Evolutionary conservation across 2,113 vertebrate species (phyloP).

Genomic region (Lanius collurio): DNA sequence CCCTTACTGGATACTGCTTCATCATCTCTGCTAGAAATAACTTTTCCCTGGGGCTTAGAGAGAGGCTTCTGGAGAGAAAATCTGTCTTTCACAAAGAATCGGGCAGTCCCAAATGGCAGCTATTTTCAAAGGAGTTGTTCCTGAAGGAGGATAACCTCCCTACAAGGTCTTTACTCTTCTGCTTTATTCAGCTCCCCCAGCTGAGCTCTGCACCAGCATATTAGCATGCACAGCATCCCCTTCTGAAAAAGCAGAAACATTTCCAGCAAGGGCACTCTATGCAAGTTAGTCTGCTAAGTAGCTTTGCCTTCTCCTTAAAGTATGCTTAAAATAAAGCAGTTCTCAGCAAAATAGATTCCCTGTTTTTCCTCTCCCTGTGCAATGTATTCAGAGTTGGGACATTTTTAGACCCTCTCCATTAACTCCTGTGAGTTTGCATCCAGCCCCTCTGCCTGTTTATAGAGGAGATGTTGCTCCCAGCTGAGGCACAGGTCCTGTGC

Average conservation of each 20-base stretch:
- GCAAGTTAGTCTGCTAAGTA: background rate
- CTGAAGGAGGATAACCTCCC: conserved; percentile 33
- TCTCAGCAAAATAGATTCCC: conserved; percentile 3
- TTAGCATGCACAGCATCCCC: conserved; percentile 46
- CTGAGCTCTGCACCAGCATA: background rate
- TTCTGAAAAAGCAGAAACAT: conserved; percentile 20
- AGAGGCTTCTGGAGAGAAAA: background rate
- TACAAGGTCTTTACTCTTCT: conserved; percentile 11
- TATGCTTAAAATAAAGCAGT: conserved; percentile 4
- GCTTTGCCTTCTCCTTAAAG: conserved; percentile 5
- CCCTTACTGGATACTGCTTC: background rate
- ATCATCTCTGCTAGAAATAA: conserved; percentile 21
- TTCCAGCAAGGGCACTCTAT: conserved; percentile 41
- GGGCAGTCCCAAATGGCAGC: background rate
- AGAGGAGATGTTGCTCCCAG: background rate
- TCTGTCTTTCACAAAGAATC: background rate
- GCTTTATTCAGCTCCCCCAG: background rate
- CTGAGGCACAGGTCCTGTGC: background rate
- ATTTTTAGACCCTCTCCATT: background rate
- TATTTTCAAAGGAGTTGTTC: background rate
- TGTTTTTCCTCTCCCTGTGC: background rate
- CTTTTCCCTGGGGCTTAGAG: background rate
- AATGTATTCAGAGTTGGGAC: background rate
- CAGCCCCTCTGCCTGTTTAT: background rate
- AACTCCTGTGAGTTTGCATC: background rate